Percentiles rank a stretch among this genome's conserved stretches.
Conservation (phyloP, 2,797 vertebrate species). For the Falco novaeseelandiae region DNA sequence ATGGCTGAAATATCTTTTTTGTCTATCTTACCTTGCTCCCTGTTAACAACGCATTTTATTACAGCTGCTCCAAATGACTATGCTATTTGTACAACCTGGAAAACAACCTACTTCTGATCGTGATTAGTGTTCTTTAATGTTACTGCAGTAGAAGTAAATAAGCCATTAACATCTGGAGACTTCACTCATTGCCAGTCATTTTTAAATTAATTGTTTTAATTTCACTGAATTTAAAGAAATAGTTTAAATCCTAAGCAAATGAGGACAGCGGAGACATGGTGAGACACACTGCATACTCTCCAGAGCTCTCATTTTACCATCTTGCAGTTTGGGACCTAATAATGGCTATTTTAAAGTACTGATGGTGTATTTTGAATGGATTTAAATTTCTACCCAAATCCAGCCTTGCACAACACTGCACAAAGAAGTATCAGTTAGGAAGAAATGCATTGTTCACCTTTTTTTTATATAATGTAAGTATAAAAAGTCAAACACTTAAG, state of each 20-base stretch:
- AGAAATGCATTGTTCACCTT: not conserved
- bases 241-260: not conserved
- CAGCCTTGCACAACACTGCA: not conserved
- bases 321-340: not conserved
- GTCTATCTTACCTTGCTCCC: not conserved
- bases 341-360: not conserved
- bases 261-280: not conserved
- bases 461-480: not conserved
- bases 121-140: not conserved
- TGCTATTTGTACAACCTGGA: not conserved
- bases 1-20: not conserved
- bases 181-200: not conserved
- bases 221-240: not conserved
- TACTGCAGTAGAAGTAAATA: constrained; percentile 7
- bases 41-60: not conserved
- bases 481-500: not conserved
- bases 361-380: not conserved
- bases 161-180: not conserved
- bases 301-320: not conserved
- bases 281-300: not conserved
- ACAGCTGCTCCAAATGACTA: not conserved
- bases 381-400: not conserved
- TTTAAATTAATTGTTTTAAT: not conserved
- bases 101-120: not conserved
- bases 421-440: not conserved